Evolutionary conservation across 1,140 invertebrate species (phyloP).

Genomic region (Cotesia vestalis): DNA sequence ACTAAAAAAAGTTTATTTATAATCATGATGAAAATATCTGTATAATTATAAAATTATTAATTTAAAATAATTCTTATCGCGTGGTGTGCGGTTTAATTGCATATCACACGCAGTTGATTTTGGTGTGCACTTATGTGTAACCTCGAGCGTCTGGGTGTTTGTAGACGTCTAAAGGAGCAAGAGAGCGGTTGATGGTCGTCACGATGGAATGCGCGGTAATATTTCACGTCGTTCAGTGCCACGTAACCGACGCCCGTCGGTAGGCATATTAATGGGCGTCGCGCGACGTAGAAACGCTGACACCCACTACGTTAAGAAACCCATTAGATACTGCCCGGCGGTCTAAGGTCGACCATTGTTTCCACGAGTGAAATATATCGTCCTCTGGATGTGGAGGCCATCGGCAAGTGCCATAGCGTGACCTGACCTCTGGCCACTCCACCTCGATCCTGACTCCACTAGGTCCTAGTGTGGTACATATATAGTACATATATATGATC

Average conservation of each 20-base stretch:
- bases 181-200: slow-evolving; percentile 43
- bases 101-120: neutral
- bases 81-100: neutral
- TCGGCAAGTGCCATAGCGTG: slow-evolving; percentile 29
- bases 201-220: slow-evolving; percentile 48
- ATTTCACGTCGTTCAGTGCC: slow-evolving; percentile 47
- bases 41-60: neutral
- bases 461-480: too few species aligned
- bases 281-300: slow-evolving; percentile 44
- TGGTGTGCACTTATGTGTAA: slow-evolving; percentile 12
- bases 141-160: neutral
- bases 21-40: too few species aligned
- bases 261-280: slow-evolving; percentile 52
- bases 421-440: slow-evolving; percentile 15
- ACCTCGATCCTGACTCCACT: neutral
- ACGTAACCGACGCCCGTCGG: slow-evolving; percentile 39
- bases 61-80: too few species aligned
- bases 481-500: too few species aligned
- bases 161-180: slow-evolving; percentile 18
- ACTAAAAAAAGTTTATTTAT: too few species aligned
- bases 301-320: slow-evolving; percentile 50
- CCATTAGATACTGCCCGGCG: slow-evolving; percentile 46
- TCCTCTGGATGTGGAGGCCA: slow-evolving; percentile 19
- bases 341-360: slow-evolving; percentile 45
- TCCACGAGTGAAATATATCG: slow-evolving; percentile 30